Base-by-base conservation (phyloP, 2,888 invertebrate species). In the Osmoderma eremita region DNA sequence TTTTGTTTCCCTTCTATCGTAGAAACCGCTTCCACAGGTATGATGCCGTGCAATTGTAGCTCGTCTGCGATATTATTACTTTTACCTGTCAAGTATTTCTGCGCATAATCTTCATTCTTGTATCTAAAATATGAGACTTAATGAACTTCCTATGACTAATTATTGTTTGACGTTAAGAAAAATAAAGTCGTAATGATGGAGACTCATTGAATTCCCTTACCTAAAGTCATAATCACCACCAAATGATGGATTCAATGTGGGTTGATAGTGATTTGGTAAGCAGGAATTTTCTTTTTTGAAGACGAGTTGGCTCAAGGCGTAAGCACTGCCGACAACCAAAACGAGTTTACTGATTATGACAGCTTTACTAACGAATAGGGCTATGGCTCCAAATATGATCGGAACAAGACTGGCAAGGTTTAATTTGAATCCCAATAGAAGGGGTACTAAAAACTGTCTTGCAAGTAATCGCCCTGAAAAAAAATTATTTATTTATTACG, bases 341-440 rank as follows among this genome's bases (percentile, higher is more conserved):
- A 92, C 92, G 56, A 93, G 70, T 78, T 94, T 93, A 50, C 91
- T 90, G 13, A 94, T 76, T 1, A 93, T 78, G 49, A 92, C 85
- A 0, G 92, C 92, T 76, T 94, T 94, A 77, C 93, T 93, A 17
- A 91, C 89, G 1, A 93, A 83, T 45, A 93, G 75, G 50, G 92
- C 86, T 39, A 93, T 80, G 6, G 88, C 77, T 0, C 91, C 92
- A 69, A 94, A 87, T 6, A 93, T 77, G 58, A 94, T 77, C 0
- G 93, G 93, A 13, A 93, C 82, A 67, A 94, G 78, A 0, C 92
- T 90, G 1, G 90, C 87, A 48, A 93, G 82, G 76, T 92, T 92
- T 77, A 94, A 91, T 81, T 93, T 93, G 72, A 93, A 86, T 5
- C 93, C 93, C 10, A 93, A 84, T 0, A 94, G 84, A 74, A 93